Evolutionary conservation across 64 coral and sea anemone species (phyloP).

Genomic region (Catalaphyllia jardinei): DNA sequence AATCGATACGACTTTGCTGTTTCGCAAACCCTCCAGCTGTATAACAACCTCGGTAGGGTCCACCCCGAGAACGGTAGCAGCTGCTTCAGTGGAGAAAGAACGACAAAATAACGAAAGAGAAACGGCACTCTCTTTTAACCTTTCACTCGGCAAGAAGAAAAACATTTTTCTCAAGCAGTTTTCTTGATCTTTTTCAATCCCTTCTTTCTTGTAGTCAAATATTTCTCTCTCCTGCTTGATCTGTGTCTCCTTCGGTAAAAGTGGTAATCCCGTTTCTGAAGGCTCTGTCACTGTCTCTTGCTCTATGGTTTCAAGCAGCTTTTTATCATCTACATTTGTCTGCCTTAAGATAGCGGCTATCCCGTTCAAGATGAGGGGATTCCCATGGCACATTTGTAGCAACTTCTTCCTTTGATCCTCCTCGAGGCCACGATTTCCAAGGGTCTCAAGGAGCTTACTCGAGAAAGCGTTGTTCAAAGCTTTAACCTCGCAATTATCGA

Average conservation of each 20-base stretch:
- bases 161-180: conserved; percentile 26
- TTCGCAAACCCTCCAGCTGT: not conserved
- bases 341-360: conserved; percentile 6
- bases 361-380: not conserved
- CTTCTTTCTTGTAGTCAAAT: not conserved
- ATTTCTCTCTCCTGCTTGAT: not conserved
- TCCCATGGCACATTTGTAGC: conserved; percentile 11
- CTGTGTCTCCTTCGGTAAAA: not conserved
- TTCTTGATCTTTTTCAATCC: not conserved
- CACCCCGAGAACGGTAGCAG: not conserved
- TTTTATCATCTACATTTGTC: conserved; percentile 1
- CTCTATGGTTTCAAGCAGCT: conserved; percentile 31
- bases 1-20: not conserved
- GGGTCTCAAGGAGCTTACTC: not conserved
- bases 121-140: not conserved
- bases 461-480: not conserved
- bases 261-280: not conserved
- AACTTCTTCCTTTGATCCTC: not conserved
- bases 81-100: not conserved
- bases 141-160: not conserved
- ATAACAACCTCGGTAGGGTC: not conserved
- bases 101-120: not conserved
- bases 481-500: conserved; percentile 15
- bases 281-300: not conserved
- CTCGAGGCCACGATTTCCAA: not conserved